phyloP scores from a whole-genome alignment of 2,888 invertebrate genomes.

The Julus scanicus region DNA sequence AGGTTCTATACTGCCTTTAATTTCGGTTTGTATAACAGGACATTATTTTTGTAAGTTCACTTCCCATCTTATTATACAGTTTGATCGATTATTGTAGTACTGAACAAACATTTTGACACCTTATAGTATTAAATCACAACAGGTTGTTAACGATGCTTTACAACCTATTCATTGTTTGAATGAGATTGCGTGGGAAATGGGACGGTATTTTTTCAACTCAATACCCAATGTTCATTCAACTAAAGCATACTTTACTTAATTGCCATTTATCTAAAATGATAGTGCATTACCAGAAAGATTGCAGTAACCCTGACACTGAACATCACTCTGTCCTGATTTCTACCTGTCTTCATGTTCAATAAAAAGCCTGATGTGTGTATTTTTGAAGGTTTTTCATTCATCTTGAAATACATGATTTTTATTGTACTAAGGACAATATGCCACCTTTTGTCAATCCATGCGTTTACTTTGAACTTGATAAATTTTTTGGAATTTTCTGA shows the following conservation, averaged over 20 bases:
- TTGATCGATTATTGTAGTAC: background rate
- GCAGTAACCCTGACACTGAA: conserved; percentile 31
- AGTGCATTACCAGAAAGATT: background rate
- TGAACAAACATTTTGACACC: background rate
- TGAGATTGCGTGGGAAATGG: background rate
- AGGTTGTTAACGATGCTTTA: background rate
- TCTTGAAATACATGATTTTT: background rate
- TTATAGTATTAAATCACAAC: background rate
- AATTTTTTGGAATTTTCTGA: background rate
- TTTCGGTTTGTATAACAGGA: background rate
- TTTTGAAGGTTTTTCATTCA: background rate
- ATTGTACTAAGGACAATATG: background rate
- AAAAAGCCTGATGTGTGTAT: background rate
- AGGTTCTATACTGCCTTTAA: no score
- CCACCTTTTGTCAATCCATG: background rate
- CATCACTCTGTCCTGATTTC: background rate
- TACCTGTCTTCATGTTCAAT: background rate
- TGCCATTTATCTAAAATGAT: background rate
- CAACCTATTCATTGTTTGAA: background rate
- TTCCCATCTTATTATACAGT: background rate
- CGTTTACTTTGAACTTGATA: background rate
- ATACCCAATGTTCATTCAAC: conserved; percentile 8
- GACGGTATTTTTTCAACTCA: background rate
- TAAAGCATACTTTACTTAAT: background rate
- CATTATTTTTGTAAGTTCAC: background rate